These are phyloP conservation scores for Salminus brasiliensis DNA, from an alignment of 2,113 vertebrate genomes.

Conservation along the genomic window DNA sequence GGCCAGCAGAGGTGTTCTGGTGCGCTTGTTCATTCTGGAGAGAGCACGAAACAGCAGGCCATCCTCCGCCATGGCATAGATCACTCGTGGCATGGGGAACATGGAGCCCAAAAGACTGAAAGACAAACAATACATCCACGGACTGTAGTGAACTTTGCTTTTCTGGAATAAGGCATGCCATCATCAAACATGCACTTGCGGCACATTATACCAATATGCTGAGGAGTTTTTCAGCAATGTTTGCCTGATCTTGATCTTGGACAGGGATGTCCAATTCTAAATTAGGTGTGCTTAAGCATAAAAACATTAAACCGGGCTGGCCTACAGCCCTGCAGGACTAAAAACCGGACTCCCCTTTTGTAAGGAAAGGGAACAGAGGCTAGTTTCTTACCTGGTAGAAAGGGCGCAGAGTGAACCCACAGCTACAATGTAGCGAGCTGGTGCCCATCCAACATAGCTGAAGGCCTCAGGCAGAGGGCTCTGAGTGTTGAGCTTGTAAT, in stretches of 20 bases:
- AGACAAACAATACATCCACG: neutral
- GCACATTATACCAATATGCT: no score
- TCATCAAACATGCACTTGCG: neutral
- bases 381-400: constrained; percentile 85
- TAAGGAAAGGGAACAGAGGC: neutral
- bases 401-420: constrained; percentile 93
- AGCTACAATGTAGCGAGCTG: constrained; percentile 88
- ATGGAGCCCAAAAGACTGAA: constrained; percentile 92
- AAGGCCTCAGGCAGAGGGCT: constrained; percentile 94
- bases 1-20: constrained; percentile 87
- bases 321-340: neutral
- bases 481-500: constrained; percentile 82
- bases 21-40: constrained; percentile 79
- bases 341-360: no score
- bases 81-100: constrained; percentile 97
- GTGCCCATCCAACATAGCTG: constrained; percentile 82
- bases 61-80: constrained; percentile 95
- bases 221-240: neutral
- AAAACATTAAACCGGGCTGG: neutral
- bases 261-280: neutral
- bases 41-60: constrained; percentile 88
- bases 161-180: neutral
- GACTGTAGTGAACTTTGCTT: neutral
- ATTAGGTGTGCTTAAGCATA: neutral
- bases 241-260: neutral